A percentile compares a stretch with the other conserved stretches of the same genome.
These are phyloP conservation scores for Panurus biarmicus DNA, from an alignment of 2,113 vertebrate genomes.

Conservation along the genomic window DNA sequence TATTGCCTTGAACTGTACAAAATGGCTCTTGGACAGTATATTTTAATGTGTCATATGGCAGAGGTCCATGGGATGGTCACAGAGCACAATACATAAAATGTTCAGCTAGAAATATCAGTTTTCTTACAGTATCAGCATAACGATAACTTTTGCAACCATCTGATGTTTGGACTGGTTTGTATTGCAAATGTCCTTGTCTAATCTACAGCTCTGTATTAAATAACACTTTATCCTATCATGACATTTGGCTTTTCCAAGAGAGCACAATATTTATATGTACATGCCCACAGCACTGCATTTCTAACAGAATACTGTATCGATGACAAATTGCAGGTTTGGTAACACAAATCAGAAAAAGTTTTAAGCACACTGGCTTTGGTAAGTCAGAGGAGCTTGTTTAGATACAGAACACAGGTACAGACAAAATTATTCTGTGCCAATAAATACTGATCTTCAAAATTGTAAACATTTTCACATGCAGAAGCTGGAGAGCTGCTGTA, in stretches of 20 bases:
- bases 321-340: neutral
- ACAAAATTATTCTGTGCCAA: neutral
- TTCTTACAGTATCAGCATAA: neutral
- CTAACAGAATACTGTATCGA: neutral
- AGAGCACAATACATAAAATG: neutral
- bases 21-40: neutral
- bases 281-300: neutral
- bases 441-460: neutral
- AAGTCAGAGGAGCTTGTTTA: neutral
- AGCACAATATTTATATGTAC: neutral
- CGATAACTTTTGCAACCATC: neutral
- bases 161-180: neutral
- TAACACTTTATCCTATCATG: neutral
- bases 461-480: neutral
- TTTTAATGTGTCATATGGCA: neutral
- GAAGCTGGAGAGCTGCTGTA: neutral
- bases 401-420: neutral
- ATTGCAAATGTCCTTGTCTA: neutral
- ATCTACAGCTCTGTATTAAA: neutral
- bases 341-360: neutral
- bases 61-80: neutral
- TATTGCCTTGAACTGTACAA: neutral
- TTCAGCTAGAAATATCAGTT: neutral
- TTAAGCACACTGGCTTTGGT: neutral
- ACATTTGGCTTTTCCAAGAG: neutral